Evolutionary conservation across 2,797 vertebrate species (phyloP).

Genomic region (Meriones psammophilus): DNA sequence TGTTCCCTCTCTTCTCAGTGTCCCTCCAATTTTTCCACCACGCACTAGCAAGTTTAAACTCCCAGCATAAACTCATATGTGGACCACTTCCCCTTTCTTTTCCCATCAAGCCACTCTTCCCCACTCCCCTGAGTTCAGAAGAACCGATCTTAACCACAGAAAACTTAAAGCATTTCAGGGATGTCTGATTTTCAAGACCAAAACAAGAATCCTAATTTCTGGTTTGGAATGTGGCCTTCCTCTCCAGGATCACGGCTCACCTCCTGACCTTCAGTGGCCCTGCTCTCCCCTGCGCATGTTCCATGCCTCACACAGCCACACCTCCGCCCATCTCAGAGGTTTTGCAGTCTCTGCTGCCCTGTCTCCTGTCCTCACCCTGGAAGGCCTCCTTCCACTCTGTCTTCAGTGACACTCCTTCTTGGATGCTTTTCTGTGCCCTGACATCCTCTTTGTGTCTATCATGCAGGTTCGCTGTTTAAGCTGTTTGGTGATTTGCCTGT

Average conservation of each 20-base stretch:
- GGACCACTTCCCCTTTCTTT: background rate
- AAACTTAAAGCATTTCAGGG: background rate
- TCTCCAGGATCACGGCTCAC: background rate
- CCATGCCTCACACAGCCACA: background rate
- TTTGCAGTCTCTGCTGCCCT: background rate
- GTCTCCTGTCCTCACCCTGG: background rate
- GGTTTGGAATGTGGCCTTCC: background rate
- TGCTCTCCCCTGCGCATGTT: background rate
- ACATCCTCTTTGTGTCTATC: background rate
- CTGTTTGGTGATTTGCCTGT: background rate
- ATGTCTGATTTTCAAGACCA: background rate
- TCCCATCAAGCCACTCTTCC: background rate
- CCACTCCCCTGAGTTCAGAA: background rate
- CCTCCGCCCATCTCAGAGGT: background rate
- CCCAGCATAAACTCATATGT: background rate
- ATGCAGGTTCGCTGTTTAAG: background rate
- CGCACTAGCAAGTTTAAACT: background rate
- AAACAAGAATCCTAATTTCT: background rate
- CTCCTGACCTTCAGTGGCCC: background rate
- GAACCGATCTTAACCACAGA: background rate
- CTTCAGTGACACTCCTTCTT: background rate
- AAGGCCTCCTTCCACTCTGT: background rate
- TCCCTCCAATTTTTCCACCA: background rate
- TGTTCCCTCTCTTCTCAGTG: background rate
- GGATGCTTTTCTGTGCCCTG: background rate